phyloP scores from a whole-genome alignment of 2,797 vertebrate species.

The Linurgus olivaceus region DNA sequence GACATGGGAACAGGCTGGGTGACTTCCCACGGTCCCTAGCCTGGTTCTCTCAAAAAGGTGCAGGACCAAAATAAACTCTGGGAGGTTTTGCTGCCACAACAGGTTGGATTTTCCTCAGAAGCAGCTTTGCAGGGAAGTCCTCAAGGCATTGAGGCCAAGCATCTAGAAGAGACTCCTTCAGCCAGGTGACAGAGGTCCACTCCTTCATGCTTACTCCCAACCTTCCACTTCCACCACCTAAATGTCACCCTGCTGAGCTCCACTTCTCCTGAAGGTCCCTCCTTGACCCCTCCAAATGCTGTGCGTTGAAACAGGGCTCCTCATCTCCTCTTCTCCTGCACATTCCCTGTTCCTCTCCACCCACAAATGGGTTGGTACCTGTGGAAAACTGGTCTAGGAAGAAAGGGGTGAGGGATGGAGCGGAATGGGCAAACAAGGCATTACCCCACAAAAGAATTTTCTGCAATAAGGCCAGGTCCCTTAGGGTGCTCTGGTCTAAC shows the following conservation, averaged over 20 bases:
- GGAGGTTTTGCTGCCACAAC: not conserved
- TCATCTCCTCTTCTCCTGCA: not conserved
- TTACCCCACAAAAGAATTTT: not conserved
- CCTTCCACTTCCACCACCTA: not conserved
- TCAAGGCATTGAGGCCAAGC: not conserved
- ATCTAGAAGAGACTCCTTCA: not conserved
- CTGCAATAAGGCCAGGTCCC: not conserved
- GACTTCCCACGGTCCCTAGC: not conserved
- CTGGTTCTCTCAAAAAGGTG: not conserved
- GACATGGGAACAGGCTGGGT: not conserved
- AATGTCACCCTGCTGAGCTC: not conserved
- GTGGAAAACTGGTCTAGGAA: not conserved
- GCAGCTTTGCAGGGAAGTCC: not conserved
- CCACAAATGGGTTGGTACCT: not conserved
- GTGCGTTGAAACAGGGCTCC: rapidly evolving
- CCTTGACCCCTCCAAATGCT: rapidly evolving
- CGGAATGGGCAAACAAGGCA: not conserved
- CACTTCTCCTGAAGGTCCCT: not conserved
- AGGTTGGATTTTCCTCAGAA: not conserved
- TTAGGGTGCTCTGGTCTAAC: not conserved
- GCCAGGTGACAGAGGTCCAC: not conserved
- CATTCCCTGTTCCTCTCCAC: not conserved
- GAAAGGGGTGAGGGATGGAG: not conserved
- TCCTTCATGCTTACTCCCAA: not conserved
- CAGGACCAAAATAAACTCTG: not conserved